A percentile compares a stretch with the other conserved stretches of the same genome.
Evolutionary conservation across 2,888 invertebrate genomes (phyloP).

Genomic region (Xestia c-nigrum): DNA sequence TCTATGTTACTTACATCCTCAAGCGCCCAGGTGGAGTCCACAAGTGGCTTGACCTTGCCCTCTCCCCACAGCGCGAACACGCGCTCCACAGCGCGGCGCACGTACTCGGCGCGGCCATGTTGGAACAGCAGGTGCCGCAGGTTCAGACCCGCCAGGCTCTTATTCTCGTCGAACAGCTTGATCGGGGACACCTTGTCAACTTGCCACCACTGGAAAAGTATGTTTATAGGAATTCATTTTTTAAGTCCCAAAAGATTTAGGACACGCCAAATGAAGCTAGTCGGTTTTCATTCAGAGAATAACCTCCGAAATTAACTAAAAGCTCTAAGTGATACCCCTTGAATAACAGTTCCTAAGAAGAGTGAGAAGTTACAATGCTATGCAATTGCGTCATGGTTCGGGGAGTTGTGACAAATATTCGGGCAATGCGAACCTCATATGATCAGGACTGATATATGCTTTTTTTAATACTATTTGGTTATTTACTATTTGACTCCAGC

Average conservation of each 20-base stretch:
- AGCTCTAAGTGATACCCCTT: neutral
- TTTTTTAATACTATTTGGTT: no score
- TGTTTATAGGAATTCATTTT: neutral
- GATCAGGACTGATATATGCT: neutral
- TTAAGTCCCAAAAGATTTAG: neutral
- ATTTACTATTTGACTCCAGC: neutral
- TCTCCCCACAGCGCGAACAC: conserved; percentile 94
- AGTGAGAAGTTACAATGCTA: neutral
- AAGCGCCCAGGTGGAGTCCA: conserved; percentile 96
- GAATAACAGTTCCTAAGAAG: neutral
- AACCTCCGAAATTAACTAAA: neutral
- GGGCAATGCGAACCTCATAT: no score
- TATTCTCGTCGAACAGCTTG: conserved; percentile 97
- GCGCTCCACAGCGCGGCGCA: conserved; percentile 93
- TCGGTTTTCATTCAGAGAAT: neutral
- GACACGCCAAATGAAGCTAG: neutral
- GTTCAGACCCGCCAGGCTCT: conserved; percentile 95
- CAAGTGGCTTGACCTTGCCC: conserved; percentile 94
- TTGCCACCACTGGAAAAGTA: conserved; percentile 95
- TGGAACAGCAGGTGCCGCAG: conserved; percentile 95
- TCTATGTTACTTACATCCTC: conserved; percentile 93
- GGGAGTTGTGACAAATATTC: neutral
- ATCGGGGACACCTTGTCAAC: conserved; percentile 97
- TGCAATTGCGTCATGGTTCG: neutral
- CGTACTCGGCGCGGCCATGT: conserved; percentile 93